Percentiles rank a stretch among this genome's conserved stretches.
Evolutionary conservation across 1,140 invertebrate species (phyloP).

Genomic region (Fopius arisanus): DNA sequence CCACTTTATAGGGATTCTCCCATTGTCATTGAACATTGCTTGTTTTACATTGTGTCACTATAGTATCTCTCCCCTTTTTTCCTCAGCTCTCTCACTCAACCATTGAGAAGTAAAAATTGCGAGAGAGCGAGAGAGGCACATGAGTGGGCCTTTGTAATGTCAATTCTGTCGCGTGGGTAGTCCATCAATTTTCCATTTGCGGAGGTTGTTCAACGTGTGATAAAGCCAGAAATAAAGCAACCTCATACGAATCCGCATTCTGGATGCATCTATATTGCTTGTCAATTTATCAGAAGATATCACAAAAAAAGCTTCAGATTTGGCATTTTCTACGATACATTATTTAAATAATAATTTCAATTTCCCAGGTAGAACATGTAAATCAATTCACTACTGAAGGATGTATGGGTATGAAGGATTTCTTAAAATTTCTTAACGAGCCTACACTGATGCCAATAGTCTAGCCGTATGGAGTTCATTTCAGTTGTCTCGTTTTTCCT

Average conservation of each 20-base stretch:
- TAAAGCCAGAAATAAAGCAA: background rate
- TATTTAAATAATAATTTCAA: too few species aligned
- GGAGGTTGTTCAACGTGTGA: slow-evolving; percentile 12
- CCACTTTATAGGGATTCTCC: background rate
- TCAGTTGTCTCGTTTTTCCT: background rate
- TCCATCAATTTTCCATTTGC: slow-evolving; percentile 20
- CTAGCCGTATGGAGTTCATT: background rate
- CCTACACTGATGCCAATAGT: too few species aligned
- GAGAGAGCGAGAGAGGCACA: background rate
- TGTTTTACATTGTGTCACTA: background rate
- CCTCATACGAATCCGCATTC: background rate
- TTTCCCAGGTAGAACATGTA: too few species aligned
- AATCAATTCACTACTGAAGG: too few species aligned
- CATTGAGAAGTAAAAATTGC: background rate
- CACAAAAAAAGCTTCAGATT: too few species aligned
- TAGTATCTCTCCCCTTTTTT: background rate
- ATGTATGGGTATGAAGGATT: too few species aligned
- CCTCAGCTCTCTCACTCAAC: background rate
- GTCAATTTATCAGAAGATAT: too few species aligned
- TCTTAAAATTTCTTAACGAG: too few species aligned
- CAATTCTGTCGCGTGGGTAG: slow-evolving; percentile 7
- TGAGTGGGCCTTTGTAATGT: slow-evolving; percentile 6
- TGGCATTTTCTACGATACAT: too few species aligned
- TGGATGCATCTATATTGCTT: background rate
- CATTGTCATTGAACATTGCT: slow-evolving; percentile 1